Base-by-base conservation (phyloP, 2,113 vertebrate genomes). In the Cheirogaleus medius region DNA sequence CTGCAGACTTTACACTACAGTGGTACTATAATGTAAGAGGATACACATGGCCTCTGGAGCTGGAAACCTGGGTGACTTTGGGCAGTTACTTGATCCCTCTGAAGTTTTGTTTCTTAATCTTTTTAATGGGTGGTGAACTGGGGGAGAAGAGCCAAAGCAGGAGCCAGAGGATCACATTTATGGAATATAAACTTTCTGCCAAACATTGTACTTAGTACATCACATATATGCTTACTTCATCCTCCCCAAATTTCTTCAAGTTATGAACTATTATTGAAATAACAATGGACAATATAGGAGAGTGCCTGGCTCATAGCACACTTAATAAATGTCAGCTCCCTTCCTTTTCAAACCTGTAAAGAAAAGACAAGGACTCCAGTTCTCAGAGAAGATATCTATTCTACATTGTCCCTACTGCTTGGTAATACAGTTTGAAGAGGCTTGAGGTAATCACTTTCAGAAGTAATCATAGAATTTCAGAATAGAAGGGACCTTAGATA, bases 311-410 rank as follows among this genome's bases (percentile, higher is more conserved):
- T 92, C 91, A 94, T 42, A 92, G 54, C 14, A 91, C 69, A 92
- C 80, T 95, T 96, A 96, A 92, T 95, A 97, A 91, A 96, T 96
- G 64, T 96, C 94, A 96, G 18, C 52, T 85, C 39, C 27, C 21
- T 94, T 82, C 37, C 56, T 64, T 87, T 97, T 68, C 47, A 91
- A 82, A 91, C 91, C 20, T 86, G 64, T 60, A 92, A 18, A 64
- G 32, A 96, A 97, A 82, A 87, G 77, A 87, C 54, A 92, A 78
- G 54, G n/a, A 94, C 84, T 83, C 52, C 54, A 96, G 44, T 87
- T 92, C 81, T 89, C 27, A 87, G 56, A 96, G 83, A 91, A 95
- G 56, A 91, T 23, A 81, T 88, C 56, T 88, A 89, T 89, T 88
- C 54, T 11, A 74, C 14, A 5, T 91, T 96, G 21, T 91, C 27